phyloP scores from a whole-genome alignment of 2,888 invertebrate species.

The Lacanobia wlatinum region DNA sequence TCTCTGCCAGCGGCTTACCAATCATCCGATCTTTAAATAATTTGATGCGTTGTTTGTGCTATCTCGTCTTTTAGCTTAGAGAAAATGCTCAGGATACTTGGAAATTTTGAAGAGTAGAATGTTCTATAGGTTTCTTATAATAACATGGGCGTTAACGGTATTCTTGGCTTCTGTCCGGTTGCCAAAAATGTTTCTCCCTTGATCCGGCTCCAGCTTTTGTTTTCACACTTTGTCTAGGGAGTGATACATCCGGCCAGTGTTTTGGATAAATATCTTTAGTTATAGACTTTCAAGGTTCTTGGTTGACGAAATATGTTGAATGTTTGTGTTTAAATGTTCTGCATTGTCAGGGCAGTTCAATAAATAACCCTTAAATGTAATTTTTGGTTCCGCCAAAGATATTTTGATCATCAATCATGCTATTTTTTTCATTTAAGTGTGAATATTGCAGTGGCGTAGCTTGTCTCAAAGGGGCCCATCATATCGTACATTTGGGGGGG shows the following conservation, averaged over 20 bases:
- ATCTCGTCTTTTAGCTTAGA: constrained; percentile 21
- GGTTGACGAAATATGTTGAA: constrained; percentile 6
- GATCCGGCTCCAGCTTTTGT: constrained; percentile 75
- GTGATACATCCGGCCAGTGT: constrained; percentile 66
- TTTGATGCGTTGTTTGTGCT: constrained; percentile 26
- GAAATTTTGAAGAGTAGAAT: constrained; percentile 30
- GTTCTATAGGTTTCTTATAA: constrained; percentile 58
- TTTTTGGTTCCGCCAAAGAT: constrained; percentile 7
- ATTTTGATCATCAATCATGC: constrained; percentile 10
- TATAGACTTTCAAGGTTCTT: constrained; percentile 38
- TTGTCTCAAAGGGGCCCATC: no score
- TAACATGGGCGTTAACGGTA: constrained; percentile 69
- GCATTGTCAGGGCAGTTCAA: constrained; percentile 20
- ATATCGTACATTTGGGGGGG: no score
- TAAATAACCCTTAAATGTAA: constrained; percentile 12
- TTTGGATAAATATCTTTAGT: constrained; percentile 56
- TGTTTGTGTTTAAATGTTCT: constrained; percentile 3
- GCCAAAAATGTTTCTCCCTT: constrained; percentile 81
- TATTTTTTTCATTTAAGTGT: neutral
- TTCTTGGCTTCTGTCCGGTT: constrained; percentile 76
- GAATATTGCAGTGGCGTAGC: constrained; percentile 11
- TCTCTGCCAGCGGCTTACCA: constrained; percentile 41
- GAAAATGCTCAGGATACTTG: constrained; percentile 30
- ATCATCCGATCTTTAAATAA: constrained; percentile 55
- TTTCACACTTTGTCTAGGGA: constrained; percentile 71